Conservation (phyloP, 2,113 vertebrate species). For the Anser cygnoides region DNA sequence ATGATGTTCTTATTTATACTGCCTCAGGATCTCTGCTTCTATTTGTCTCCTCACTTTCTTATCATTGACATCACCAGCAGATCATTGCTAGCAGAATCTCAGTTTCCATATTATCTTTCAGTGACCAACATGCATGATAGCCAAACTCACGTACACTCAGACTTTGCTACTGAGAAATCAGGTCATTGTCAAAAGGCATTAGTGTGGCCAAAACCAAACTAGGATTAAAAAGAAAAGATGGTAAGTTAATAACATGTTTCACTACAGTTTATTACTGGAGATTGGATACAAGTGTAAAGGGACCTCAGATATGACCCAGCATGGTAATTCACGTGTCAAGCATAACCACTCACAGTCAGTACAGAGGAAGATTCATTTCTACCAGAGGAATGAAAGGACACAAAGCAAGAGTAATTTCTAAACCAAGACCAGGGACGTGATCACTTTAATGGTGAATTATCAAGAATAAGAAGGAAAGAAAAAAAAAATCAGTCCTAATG, state of each 20-base stretch:
- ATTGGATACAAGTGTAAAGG: neutral
- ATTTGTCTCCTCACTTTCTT: neutral
- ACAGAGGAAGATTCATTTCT: neutral
- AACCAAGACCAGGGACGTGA: neutral
- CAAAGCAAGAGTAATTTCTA: neutral
- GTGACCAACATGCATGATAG: neutral
- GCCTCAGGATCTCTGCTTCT: neutral
- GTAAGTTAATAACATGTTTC: neutral
- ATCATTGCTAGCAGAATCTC: neutral
- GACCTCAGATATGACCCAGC: neutral
- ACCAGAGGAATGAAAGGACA: neutral
- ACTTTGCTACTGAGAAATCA: neutral
- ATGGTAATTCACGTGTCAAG: neutral
- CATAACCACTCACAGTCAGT: neutral
- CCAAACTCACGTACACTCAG: neutral
- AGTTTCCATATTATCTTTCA: neutral
- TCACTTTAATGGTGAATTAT: neutral
- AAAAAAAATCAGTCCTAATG: neutral
- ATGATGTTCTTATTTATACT: neutral
- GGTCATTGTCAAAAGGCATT: neutral
- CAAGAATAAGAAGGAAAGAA: neutral
- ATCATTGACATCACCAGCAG: neutral
- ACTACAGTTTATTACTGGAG: neutral
- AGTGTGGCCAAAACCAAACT: neutral
- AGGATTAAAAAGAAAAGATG: neutral